phyloP scores from a whole-genome alignment of 1,140 invertebrate genomes.

The Xylocopa sonorina region DNA sequence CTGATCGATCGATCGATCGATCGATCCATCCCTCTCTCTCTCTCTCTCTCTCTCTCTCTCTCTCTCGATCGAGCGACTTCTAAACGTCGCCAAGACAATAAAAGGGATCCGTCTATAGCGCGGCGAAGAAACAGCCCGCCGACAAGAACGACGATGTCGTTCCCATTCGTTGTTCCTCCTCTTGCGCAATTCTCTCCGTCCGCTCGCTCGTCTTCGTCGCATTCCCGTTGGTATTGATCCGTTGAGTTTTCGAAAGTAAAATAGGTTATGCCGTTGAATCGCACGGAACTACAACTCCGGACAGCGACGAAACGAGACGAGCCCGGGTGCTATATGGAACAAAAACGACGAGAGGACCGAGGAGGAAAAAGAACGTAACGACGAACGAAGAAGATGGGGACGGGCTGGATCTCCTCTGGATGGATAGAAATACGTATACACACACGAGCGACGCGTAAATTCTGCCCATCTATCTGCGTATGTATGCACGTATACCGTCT shows the following conservation, averaged over 20 bases:
- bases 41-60: no score
- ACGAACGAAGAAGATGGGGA: no score
- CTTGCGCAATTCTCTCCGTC: constrained; percentile 36
- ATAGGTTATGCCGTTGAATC: constrained; percentile 71
- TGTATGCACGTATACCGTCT: not conserved
- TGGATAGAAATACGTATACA: not conserved
- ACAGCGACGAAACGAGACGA: constrained; percentile 48
- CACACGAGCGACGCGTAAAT: not conserved
- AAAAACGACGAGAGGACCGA: not conserved
- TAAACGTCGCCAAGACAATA: no score
- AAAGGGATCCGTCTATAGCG: no score
- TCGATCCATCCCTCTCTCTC: no score
- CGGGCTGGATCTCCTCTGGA: not conserved
- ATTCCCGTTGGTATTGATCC: constrained; percentile 74
- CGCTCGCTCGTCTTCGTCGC: constrained; percentile 42
- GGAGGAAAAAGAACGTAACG: no score
- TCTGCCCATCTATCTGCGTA: not conserved
- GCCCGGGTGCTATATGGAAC: not conserved
- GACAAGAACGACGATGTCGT: constrained; percentile 54
- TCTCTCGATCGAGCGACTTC: no score
- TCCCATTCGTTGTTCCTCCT: constrained; percentile 78
- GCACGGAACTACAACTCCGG: constrained; percentile 41
- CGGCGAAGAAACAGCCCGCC: not conserved
- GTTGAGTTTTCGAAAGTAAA: constrained; percentile 76
- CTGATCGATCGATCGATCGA: no score